Evolutionary conservation across 2,113 vertebrate species (phyloP), one percentile per base, ranked within the genome.

Genomic region (Urocynchramus pylzowi): DNA sequence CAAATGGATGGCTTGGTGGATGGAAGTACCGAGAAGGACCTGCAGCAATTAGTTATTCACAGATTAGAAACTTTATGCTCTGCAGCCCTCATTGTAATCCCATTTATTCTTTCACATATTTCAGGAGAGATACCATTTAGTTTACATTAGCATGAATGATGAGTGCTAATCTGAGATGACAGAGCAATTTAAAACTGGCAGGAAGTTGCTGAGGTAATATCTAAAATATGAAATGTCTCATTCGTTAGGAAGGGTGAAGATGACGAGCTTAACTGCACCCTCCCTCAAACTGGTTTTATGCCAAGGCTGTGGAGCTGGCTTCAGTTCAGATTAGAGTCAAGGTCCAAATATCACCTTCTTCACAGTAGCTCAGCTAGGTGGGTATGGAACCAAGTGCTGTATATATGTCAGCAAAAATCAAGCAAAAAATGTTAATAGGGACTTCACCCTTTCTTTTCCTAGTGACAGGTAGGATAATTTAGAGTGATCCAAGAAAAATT

Each of bases 171-270:
- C 92, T 81, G 82, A 92, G 82, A 74, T 84, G 93, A 90, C 95
- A 96, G 85, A 84, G 53, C 81, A 93, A 93, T 92, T 96, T 94
- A 77, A 65, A 96, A 41, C 71, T 87, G 91, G 91, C 91, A 79
- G 60, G 67, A 85, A 74, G 57, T 63, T 86, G 75, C 90, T 83
- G 92, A 87, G 75, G 89, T 73, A 86, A 77, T 91, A 91, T 52
- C 78, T 94, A 30, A 92, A 93, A 64, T 67, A 64, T 68, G 85
- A 94, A 88, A 90, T 56, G 47, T 91, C 90, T 90, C 87, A 69
- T 95, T 94, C 2, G 0, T 93, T 94, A 85, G 82, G 44, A 88
- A 59, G 81, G 87, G 78, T 86, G 85, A 91, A 86, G 93, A 91
- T 73, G 85, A 91, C 0, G 4, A 84, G 75, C 22, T 39, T 59